Conservation (phyloP, 2,797 vertebrate genomes). For the Strix occidentalis region DNA sequence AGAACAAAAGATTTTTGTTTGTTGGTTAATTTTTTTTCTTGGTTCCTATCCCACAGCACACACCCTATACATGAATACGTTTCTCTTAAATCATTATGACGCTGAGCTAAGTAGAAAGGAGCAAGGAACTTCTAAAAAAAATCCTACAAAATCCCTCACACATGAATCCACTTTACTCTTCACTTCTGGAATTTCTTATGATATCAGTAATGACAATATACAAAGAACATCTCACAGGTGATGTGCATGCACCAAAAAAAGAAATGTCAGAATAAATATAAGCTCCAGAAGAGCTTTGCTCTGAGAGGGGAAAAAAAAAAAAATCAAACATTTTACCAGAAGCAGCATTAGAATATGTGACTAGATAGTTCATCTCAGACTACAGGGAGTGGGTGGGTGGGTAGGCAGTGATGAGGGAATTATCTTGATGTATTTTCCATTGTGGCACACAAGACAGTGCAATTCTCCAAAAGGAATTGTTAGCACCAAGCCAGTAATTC, state of each 20-base stretch:
- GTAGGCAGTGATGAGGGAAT: conserved; percentile 40
- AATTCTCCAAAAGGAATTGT: conserved; percentile 53
- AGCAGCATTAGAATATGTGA: conserved; percentile 38
- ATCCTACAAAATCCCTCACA: not conserved
- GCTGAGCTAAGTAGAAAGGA: conserved; percentile 16
- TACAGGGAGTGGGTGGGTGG: conserved; percentile 15
- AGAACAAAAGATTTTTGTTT: conserved; percentile 73
- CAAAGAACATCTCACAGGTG: not conserved
- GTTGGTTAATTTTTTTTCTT: conserved; percentile 53
- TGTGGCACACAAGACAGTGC: conserved; percentile 34
- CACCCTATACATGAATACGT: not conserved
- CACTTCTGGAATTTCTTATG: not conserved
- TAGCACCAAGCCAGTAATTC: conserved; percentile 35
- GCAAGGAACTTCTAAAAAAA: conserved; percentile 14
- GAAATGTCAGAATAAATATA: conserved; percentile 56
- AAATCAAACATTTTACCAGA: conserved; percentile 36
- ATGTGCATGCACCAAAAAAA: not conserved
- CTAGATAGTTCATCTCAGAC: conserved; percentile 52
- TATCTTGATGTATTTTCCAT: conserved; percentile 35
- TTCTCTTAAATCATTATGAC: conserved; percentile 31
- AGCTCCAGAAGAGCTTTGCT: conserved; percentile 28
- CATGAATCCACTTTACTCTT: not conserved
- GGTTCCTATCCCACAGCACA: not conserved
- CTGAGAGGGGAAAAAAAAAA: not conserved
- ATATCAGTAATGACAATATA: not conserved